These are phyloP conservation scores for Palloptera scutellata DNA, from an alignment of 2,888 invertebrate genomes.

Conservation along the genomic window DNA sequence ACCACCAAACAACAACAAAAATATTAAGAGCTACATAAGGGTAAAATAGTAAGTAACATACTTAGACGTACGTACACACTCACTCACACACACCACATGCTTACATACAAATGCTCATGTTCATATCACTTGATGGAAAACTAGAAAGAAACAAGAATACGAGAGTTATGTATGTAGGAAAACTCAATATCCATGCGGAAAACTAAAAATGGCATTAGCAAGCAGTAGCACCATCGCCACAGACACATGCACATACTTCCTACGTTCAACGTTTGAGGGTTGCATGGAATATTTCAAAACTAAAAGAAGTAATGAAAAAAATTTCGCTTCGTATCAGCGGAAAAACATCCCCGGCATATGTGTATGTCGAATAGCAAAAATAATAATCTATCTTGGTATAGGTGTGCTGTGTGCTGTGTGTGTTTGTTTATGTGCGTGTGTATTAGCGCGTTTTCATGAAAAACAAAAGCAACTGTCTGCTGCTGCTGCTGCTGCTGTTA, in stretches of 20 bases:
- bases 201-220: slow-evolving; percentile 30
- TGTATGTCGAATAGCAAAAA: slow-evolving; percentile 29
- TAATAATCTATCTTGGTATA: not conserved
- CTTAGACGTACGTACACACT: not conserved
- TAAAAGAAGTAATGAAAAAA: slow-evolving; percentile 5
- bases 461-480: slow-evolving; percentile 11
- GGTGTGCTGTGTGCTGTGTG: slow-evolving; percentile 2
- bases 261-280: slow-evolving; percentile 13
- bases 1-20: slow-evolving; percentile 13
- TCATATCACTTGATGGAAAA: slow-evolving; percentile 35
- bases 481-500: slow-evolving; percentile 5
- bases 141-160: slow-evolving; percentile 8
- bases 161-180: slow-evolving; percentile 4
- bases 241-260: not conserved
- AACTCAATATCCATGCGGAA: slow-evolving; percentile 31
- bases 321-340: slow-evolving; percentile 23
- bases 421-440: not conserved
- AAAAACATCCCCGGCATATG: slow-evolving; percentile 52
- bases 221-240: slow-evolving; percentile 21
- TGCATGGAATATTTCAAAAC: slow-evolving; percentile 1
- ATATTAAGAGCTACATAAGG: not conserved
- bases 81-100: slow-evolving; percentile 24
- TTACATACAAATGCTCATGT: slow-evolving; percentile 10
- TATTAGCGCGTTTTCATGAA: not conserved
- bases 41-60: not conserved